Conservation (phyloP, 2,797 vertebrate species). For the Hybognathus amarus region DNA sequence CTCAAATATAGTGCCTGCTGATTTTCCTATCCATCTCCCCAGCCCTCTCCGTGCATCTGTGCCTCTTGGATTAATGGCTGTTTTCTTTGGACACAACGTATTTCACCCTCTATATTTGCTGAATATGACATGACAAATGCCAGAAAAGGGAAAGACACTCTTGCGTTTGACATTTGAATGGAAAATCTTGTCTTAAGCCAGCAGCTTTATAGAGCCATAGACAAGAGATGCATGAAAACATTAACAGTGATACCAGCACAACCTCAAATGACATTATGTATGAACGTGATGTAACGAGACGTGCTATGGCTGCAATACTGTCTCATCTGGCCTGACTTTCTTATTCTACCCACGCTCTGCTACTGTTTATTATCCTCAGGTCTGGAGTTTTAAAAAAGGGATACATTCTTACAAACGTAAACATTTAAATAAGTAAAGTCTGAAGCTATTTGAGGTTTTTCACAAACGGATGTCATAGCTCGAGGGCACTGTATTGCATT, state of each 20-base stretch:
- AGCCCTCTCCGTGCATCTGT: slow-evolving; percentile 44
- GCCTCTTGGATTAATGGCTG: slow-evolving; percentile 47
- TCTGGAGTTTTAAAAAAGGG: slow-evolving; percentile 24
- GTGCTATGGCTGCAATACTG: slow-evolving; percentile 60
- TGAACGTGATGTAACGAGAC: slow-evolving; percentile 62
- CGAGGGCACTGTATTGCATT: slow-evolving; percentile 22
- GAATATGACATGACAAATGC: slow-evolving; percentile 50
- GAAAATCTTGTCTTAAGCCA: slow-evolving; percentile 59
- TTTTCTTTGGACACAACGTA: slow-evolving; percentile 50
- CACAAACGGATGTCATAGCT: not conserved
- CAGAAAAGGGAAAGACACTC: slow-evolving; percentile 50
- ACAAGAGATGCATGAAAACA: slow-evolving; percentile 48
- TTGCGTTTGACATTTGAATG: slow-evolving; percentile 59
- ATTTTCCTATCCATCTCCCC: slow-evolving; percentile 39
- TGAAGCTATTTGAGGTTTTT: not conserved
- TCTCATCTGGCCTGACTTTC: slow-evolving; percentile 81
- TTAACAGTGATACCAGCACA: slow-evolving; percentile 60
- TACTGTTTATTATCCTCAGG: slow-evolving; percentile 46
- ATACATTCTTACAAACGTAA: slow-evolving; percentile 29
- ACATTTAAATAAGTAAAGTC: slow-evolving; percentile 43
- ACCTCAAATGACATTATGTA: slow-evolving; percentile 63
- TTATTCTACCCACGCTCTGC: slow-evolving; percentile 35
- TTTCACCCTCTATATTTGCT: slow-evolving; percentile 48
- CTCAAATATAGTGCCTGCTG: slow-evolving; percentile 45
- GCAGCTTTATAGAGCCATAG: slow-evolving; percentile 40